These are phyloP conservation scores for Lysandra coridon DNA, from an alignment of 2,888 invertebrate genomes.

Conservation along the genomic window DNA sequence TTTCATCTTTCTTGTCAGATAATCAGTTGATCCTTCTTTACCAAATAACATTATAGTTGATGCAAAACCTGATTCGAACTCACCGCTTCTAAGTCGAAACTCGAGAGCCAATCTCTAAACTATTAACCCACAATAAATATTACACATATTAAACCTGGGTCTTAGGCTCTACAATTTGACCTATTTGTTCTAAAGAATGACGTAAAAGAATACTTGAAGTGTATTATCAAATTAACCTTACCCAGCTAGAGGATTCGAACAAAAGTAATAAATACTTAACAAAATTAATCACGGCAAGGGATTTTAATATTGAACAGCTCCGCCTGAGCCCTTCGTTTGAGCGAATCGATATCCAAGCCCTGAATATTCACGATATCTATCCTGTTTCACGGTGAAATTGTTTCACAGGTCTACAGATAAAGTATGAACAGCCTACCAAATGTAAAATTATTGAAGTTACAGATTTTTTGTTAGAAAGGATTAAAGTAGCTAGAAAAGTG, in stretches of 20 bases:
- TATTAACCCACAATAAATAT: no score
- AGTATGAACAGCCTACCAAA: not conserved
- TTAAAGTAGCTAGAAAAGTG: no score
- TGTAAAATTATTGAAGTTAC: not conserved
- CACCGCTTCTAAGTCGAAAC: no score
- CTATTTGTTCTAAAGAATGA: not conserved
- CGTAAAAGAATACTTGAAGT: not conserved
- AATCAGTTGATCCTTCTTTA: no score
- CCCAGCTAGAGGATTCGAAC: not conserved
- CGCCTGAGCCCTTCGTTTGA: not conserved
- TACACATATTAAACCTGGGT: no score
- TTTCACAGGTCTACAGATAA: not conserved
- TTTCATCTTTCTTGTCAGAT: no score
- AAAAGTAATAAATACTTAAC: conserved; percentile 14
- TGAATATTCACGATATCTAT: not conserved
- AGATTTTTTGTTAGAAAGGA: not conserved
- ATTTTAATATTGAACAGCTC: not conserved
- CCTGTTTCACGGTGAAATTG: not conserved
- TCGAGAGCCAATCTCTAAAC: no score
- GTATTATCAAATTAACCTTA: not conserved
- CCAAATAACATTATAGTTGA: no score
- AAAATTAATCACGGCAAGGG: not conserved
- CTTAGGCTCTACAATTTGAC: not conserved
- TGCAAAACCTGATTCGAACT: no score
- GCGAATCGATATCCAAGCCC: not conserved